Conservation (phyloP, 2,888 invertebrate species). For the Cryptophagus acutangulus region DNA sequence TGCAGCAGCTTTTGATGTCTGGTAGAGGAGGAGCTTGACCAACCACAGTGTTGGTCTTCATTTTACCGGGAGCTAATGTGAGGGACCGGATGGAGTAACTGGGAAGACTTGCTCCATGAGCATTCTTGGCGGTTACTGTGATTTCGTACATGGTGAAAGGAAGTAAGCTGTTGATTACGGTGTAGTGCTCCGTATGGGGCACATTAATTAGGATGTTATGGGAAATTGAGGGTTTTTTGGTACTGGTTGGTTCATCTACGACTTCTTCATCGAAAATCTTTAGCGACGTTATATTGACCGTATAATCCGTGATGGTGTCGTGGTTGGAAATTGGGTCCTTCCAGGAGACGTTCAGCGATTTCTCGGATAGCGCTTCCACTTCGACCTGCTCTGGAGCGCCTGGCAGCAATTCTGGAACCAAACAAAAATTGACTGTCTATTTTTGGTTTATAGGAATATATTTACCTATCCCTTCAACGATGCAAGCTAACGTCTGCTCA, state of each 20-base stretch:
- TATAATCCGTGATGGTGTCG: conserved; percentile 61
- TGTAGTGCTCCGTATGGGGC: conserved; percentile 55
- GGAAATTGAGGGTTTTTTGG: conserved; percentile 41
- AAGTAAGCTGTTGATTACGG: conserved; percentile 54
- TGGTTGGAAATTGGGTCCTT: conserved; percentile 58
- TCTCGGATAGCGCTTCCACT: conserved; percentile 68
- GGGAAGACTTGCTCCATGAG: conserved; percentile 72
- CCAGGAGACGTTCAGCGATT: conserved; percentile 70
- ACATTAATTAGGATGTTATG: conserved; percentile 53
- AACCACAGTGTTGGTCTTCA: conserved; percentile 51
- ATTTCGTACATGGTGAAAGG: conserved; percentile 83
- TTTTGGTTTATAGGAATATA: conserved; percentile 10
- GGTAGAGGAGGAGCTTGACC: conserved; percentile 66
- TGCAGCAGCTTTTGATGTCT: conserved; percentile 67
- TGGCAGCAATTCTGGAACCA: conserved; percentile 61
- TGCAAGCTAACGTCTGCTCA: conserved; percentile 75
- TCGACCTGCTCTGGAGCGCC: conserved; percentile 68
- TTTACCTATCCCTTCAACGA: conserved; percentile 71
- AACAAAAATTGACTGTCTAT: conserved; percentile 7
- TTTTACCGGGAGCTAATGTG: conserved; percentile 63
- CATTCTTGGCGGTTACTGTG: conserved; percentile 66
- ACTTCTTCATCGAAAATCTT: conserved; percentile 62
- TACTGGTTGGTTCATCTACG: conserved; percentile 3
- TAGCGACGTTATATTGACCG: conserved; percentile 67
- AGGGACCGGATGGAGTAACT: conserved; percentile 67